Percentiles rank a stretch among this genome's conserved stretches.
These are phyloP conservation scores for Porites lobata DNA, from an alignment of 92 coral and sea anemone genomes.

Conservation along the genomic window DNA sequence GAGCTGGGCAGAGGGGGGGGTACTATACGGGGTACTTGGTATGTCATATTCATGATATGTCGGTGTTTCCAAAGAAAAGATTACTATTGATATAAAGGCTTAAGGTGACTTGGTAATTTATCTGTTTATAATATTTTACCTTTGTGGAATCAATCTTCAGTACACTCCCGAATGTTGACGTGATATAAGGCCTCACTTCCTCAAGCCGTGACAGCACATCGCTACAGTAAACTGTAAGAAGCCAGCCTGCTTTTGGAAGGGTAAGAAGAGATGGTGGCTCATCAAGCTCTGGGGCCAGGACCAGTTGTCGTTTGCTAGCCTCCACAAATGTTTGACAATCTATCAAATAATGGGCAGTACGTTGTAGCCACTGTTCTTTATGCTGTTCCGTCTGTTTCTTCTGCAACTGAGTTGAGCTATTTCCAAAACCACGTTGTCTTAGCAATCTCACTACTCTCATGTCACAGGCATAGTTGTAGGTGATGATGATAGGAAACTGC, in stretches of 20 bases:
- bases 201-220: conserved; percentile 62
- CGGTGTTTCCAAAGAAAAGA: too few relatives aligned
- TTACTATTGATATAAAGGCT: too few relatives aligned
- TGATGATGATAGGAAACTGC: conserved; percentile 50
- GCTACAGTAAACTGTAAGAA: conserved; percentile 56
- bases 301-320: not conserved
- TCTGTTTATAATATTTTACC: conserved; percentile 5
- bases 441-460: conserved; percentile 45
- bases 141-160: conserved; percentile 67
- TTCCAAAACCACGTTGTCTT: conserved; percentile 45
- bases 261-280: conserved; percentile 45
- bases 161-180: conserved; percentile 44
- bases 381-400: conserved; percentile 52
- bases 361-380: conserved; percentile 54
- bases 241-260: conserved; percentile 58
- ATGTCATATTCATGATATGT: too few relatives aligned
- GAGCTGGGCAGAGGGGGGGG: too few relatives aligned
- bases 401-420: conserved; percentile 48
- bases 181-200: conserved; percentile 57
- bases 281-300: conserved; percentile 3
- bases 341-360: conserved; percentile 44
- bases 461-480: conserved; percentile 49
- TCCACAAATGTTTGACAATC: conserved; percentile 59
- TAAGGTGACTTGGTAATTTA: too few relatives aligned
- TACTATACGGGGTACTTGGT: too few relatives aligned